Evolutionary conservation across 2,888 invertebrate genomes (phyloP), one percentile per base, ranked within the genome.

Genomic region (Nemurella pictetii): DNA sequence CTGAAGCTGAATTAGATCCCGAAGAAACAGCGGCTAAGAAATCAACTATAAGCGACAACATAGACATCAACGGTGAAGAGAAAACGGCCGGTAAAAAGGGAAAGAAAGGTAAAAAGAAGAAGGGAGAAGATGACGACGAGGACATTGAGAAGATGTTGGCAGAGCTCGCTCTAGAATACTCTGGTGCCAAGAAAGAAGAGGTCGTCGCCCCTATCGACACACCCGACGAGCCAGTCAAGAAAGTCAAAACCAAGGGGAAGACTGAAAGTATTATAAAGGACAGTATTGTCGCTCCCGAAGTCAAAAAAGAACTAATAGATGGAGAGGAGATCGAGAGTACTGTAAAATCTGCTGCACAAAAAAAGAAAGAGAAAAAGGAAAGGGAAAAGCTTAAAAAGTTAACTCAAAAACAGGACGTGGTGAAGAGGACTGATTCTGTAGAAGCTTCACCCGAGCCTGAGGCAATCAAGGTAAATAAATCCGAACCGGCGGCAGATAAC

Each of bases 361-460:
- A 97, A 91, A 97, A 96, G 89, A 96, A 96, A 88, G 97, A 97
- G 88, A 97, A 97, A 88, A 96, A 96, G 88, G 96, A 96, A 90
- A 92, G 95, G 25, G 95, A 95, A 88, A 94, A 94, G 88, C 93
- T 94, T 87, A 96, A 96, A 89, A 95, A 95, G 87, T 91, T 93
- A 87, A 95, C 95, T 85, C 93, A 94, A 88, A 93, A 93, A 88
- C 92, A 92, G 89, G 90, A 90, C 87, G 84, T 87, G 12, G 27
- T 78, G 15, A 89, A 89, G 83, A 89, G 88, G 84, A 55, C 86
- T 85, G 90, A 82, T 29, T 82, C 82, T 27, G 72, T 55, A 82
- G 72, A 72, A 28, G 72, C 12, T 26, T 2, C 55, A 1, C 36
- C 26, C 26, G 36, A 84, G 36, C 78, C 78, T 3, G 77, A 36